Base-by-base conservation (phyloP, 1,140 invertebrate genomes). In the Capitella teleta region DNA sequence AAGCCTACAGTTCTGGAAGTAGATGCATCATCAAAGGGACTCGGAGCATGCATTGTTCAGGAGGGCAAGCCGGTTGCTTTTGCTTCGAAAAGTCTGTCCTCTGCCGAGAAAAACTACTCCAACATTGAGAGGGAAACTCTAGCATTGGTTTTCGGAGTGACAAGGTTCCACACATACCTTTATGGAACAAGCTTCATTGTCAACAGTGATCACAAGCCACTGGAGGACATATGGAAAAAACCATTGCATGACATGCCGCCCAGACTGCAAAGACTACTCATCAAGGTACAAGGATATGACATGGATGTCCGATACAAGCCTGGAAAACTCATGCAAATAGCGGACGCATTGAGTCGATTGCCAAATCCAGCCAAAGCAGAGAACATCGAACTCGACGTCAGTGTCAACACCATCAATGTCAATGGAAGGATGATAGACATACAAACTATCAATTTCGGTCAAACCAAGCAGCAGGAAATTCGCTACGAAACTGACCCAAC, bases 11-110 rank as follows among this genome's bases (percentile, higher is more conserved):
- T 55, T 1, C 21, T 65, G 16, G 55, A 64, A 47, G 49, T 51
- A 14, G 61, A 64, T 51, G 50, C 56, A 18, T 57, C 42, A 19
- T 53, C 54, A 24, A 18, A 57, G 28, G 74, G 67, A 1, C 47
- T 76, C 16, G 72, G 70, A n/a, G 67, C 64, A 25, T 61, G 68
- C 6, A 28, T 77, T 0, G 34, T 73, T 5, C 74, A 78, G 54
- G 60, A 73, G 44, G 18, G 63, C 66, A 59, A 58, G 57, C 51
- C 49, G 10, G 28, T 47, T 24, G 21, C 19, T 14, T n/a, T n/a
- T n/a, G n/a, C n/a, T n/a, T n/a, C n/a, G n/a, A n/a, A n/a, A n/a
- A n/a, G n/a, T n/a, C n/a, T n/a, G n/a, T n/a, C n/a, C n/a, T n/a
- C 2, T 23, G 25, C 44, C 2, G 54, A 56, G 8, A 14, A 37